Conservation (phyloP, 2,888 invertebrate genomes). For the Aspidiotus rigidus region DNA sequence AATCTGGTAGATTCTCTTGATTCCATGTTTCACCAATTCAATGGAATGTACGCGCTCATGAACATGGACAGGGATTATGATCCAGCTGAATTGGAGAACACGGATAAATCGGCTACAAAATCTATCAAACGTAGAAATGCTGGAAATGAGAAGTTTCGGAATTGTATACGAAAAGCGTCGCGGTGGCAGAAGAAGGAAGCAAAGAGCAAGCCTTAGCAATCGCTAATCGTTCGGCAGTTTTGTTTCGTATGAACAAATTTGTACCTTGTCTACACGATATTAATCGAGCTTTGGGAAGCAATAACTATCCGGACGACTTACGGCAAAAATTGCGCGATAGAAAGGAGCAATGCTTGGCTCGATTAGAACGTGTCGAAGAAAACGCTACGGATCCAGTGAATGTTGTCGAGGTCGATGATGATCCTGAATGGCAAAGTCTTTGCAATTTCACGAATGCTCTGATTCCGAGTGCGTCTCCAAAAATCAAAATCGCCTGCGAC, state of each 20-base stretch:
- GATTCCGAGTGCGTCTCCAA: slow-evolving; percentile 55
- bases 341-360: slow-evolving; percentile 36
- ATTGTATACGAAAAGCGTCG: slow-evolving; percentile 55
- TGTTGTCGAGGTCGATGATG: too few relatives aligned
- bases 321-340: slow-evolving; percentile 58
- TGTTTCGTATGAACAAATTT: slow-evolving; percentile 52
- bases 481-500: slow-evolving; percentile 51
- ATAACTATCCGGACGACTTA: slow-evolving; percentile 54
- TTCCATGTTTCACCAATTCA: too few relatives aligned
- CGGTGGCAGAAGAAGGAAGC: slow-evolving; percentile 50
- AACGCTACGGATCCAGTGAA: too few relatives aligned
- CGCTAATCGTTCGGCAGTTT: slow-evolving; percentile 60
- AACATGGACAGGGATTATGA: too few relatives aligned
- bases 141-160: slow-evolving; percentile 46
- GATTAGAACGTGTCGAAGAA: too few relatives aligned
- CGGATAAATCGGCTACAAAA: background rate
- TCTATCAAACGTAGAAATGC: background rate
- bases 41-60: too few relatives aligned
- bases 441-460: slow-evolving; percentile 37
- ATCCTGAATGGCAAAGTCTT: too few relatives aligned
- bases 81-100: too few relatives aligned
- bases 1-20: too few relatives aligned
- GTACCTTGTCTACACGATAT: slow-evolving; percentile 58
- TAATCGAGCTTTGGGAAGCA: slow-evolving; percentile 48
- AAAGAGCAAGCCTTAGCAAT: slow-evolving; percentile 54